Percentiles rank a stretch among this genome's conserved stretches.
phyloP scores from a whole-genome alignment of 2,888 invertebrate genomes.

The Thyatira batis region DNA sequence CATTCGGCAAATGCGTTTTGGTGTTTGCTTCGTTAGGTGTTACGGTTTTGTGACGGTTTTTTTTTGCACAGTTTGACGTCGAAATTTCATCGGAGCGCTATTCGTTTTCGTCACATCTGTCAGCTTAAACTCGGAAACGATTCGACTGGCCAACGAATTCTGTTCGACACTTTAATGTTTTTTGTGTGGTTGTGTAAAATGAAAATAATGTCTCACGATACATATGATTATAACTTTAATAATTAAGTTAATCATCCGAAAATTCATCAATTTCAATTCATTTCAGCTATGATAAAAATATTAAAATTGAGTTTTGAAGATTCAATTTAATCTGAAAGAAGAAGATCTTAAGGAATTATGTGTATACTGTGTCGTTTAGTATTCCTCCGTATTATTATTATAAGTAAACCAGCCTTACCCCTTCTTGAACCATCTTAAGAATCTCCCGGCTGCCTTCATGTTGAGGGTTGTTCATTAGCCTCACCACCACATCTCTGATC shows the following conservation, averaged over 20 bases:
- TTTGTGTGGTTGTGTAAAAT: background rate
- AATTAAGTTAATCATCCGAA: too few species aligned
- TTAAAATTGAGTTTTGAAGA: too few species aligned
- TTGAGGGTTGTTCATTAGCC: conserved; percentile 89
- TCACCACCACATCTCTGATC: conserved; percentile 86
- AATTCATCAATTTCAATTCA: too few species aligned
- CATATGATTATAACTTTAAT: too few species aligned
- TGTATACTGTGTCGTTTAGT: too few species aligned
- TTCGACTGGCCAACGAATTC: background rate
- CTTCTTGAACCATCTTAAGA: conserved; percentile 91
- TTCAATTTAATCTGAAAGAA: too few species aligned
- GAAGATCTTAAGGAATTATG: too few species aligned
- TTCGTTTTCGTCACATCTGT: conserved; percentile 2
- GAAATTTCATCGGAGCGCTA: conserved; percentile 7
- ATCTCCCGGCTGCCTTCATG: conserved; percentile 86
- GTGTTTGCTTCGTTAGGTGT: conserved; percentile 68
- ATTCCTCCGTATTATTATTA: too few species aligned
- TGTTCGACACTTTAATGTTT: background rate
- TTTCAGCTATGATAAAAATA: too few species aligned
- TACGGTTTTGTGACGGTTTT: conserved; percentile 27
- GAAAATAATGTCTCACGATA: too few species aligned
- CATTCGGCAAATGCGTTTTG: conserved; percentile 51
- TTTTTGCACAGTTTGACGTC: conserved; percentile 38
- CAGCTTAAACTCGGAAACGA: background rate
- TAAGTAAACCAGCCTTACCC: conserved; percentile 81